Evolutionary conservation across 1,140 invertebrate species (phyloP).

Genomic region (Atta cephalotes): DNA sequence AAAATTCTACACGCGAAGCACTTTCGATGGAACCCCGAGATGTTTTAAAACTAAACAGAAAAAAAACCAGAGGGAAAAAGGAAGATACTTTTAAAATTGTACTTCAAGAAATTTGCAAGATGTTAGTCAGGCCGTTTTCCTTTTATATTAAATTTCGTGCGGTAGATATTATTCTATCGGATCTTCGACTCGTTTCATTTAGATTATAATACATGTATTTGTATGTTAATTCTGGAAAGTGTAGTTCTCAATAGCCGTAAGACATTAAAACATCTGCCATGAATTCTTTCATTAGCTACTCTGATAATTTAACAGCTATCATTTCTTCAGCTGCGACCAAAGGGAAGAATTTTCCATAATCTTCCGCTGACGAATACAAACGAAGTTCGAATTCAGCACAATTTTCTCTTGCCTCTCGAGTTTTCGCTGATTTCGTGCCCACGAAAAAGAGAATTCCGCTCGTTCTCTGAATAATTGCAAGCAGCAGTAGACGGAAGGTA

Average conservation of each 20-base stretch:
- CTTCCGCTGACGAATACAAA: slow-evolving; percentile 39
- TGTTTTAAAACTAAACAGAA: slow-evolving; percentile 63
- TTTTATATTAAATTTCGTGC: slow-evolving; percentile 79
- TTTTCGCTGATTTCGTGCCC: slow-evolving; percentile 50
- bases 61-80: not conserved
- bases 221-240: not conserved
- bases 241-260: not conserved
- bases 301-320: slow-evolving; percentile 24
- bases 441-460: slow-evolving; percentile 69
- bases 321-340: not conserved
- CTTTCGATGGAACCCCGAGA: slow-evolving; percentile 61
- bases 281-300: slow-evolving; percentile 25
- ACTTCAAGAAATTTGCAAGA: slow-evolving; percentile 74
- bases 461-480: slow-evolving; percentile 76
- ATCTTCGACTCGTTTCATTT: slow-evolving; percentile 81
- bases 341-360: slow-evolving; percentile 51
- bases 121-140: slow-evolving; percentile 49
- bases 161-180: slow-evolving; percentile 74
- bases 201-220: not conserved
- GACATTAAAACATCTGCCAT: slow-evolving; percentile 15
- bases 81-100: slow-evolving; percentile 52
- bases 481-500: slow-evolving; percentile 49
- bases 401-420: slow-evolving; percentile 50
- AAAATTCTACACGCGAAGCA: slow-evolving; percentile 25
- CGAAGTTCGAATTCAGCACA: slow-evolving; percentile 62